phyloP scores from a whole-genome alignment of 2,113 vertebrate genomes.

The Condylura cristata region DNA sequence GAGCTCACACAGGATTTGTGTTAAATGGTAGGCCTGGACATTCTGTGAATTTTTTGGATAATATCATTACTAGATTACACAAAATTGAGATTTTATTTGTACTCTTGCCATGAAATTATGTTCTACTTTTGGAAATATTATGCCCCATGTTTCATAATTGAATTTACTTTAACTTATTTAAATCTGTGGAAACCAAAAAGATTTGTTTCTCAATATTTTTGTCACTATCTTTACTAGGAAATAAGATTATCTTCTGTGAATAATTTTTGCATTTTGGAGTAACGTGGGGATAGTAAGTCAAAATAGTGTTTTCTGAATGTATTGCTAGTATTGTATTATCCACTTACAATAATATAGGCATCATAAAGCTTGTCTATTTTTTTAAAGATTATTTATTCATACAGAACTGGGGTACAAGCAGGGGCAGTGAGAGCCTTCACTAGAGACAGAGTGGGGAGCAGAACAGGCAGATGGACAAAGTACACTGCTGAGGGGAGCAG shows the following conservation, averaged over 20 bases:
- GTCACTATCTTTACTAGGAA: not conserved
- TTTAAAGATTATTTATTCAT: too few species aligned
- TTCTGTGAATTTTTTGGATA: not conserved
- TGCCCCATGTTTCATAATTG: not conserved
- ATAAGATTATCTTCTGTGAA: slow-evolving; percentile 29
- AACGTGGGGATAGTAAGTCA: not conserved
- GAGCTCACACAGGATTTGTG: not conserved
- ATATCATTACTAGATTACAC: not conserved
- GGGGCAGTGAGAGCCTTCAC: too few species aligned
- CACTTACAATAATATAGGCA: not conserved
- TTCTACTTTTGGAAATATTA: not conserved
- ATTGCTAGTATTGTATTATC: too few species aligned
- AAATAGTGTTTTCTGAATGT: slow-evolving; percentile 42
- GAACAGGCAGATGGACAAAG: too few species aligned
- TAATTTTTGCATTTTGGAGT: not conserved
- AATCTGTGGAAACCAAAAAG: not conserved
- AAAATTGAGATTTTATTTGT: not conserved
- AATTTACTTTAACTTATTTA: not conserved
- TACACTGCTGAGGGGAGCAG: too few species aligned
- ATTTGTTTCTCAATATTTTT: not conserved
- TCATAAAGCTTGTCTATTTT: not conserved
- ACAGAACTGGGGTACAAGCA: too few species aligned
- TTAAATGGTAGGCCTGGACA: not conserved
- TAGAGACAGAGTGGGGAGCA: too few species aligned
- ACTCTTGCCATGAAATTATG: not conserved